Percentiles rank a stretch among this genome's conserved stretches.
Conservation (phyloP, 2,888 invertebrate species). For the Ochropleura leucogaster region DNA sequence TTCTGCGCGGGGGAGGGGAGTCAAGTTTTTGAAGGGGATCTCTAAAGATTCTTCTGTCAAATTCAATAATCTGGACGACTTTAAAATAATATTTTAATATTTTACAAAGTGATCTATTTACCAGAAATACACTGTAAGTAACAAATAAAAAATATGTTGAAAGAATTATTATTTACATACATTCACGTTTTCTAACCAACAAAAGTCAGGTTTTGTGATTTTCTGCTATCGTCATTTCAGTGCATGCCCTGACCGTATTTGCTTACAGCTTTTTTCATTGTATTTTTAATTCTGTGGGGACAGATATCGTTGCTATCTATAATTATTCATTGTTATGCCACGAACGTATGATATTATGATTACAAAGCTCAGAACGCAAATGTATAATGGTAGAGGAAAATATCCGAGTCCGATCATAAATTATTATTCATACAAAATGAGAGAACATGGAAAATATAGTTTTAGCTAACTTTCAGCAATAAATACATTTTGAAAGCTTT, state of each 20-base stretch:
- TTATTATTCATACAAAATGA: conserved; percentile 3
- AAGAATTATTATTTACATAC: background rate
- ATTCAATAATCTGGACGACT: conserved; percentile 3
- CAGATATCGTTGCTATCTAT: background rate
- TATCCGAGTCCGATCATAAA: background rate
- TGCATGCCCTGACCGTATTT: background rate
- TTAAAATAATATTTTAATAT: conserved; percentile 14
- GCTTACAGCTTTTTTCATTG: background rate
- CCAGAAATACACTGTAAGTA: conserved; percentile 52
- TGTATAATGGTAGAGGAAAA: conserved; percentile 22
- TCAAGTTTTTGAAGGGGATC: conserved; percentile 23
- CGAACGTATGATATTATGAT: background rate
- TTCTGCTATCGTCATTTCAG: conserved; percentile 59
- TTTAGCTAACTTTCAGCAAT: background rate
- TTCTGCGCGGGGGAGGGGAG: background rate
- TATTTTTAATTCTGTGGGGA: background rate
- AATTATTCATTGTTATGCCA: background rate
- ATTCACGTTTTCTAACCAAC: conserved; percentile 69
- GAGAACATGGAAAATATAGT: background rate
- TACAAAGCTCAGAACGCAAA: background rate
- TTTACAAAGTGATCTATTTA: conserved; percentile 12
- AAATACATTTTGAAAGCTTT: conserved; percentile 6
- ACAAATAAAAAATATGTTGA: background rate
- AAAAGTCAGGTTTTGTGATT: conserved; percentile 47
- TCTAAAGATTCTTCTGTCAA: conserved; percentile 31